Evolutionary conservation across 2,888 invertebrate species (phyloP).

Genomic region (Oscheius sp.): DNA sequence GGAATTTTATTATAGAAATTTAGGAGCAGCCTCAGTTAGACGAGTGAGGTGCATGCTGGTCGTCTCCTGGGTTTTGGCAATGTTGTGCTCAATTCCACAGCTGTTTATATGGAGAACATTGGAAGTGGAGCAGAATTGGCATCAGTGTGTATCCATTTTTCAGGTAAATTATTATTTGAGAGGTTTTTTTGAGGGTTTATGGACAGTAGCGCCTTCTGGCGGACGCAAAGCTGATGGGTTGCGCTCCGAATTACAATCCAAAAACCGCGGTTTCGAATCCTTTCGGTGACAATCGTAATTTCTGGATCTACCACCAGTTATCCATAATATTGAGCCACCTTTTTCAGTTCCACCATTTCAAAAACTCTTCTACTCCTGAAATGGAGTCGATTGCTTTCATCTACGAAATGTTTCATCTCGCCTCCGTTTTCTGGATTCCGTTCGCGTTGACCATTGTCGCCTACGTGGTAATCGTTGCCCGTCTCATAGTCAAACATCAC

Average conservation of each 20-base stretch:
- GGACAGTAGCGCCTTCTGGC: background rate
- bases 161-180: slow-evolving; percentile 26
- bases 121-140: slow-evolving; percentile 47
- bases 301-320: too few species aligned
- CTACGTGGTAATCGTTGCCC: slow-evolving; percentile 66
- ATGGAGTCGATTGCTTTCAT: slow-evolving; percentile 36
- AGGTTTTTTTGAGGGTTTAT: background rate
- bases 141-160: slow-evolving; percentile 65
- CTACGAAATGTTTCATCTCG: slow-evolving; percentile 55
- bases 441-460: slow-evolving; percentile 60
- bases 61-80: slow-evolving; percentile 61
- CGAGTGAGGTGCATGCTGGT: slow-evolving; percentile 57
- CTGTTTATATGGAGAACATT: slow-evolving; percentile 62
- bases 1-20: background rate
- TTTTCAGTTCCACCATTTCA: too few species aligned
- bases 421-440: slow-evolving; percentile 71
- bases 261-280: too few species aligned
- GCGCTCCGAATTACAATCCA: too few species aligned
- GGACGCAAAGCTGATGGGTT: too few species aligned
- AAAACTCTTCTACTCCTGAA: slow-evolving; percentile 26
- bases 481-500: slow-evolving; percentile 56
- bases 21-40: slow-evolving; percentile 59
- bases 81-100: slow-evolving; percentile 64
- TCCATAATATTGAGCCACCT: background rate
- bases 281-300: too few species aligned